These are phyloP conservation scores for Antechinus stuartii DNA, from an alignment of 2,113 vertebrate genomes.

Conservation along the genomic window DNA sequence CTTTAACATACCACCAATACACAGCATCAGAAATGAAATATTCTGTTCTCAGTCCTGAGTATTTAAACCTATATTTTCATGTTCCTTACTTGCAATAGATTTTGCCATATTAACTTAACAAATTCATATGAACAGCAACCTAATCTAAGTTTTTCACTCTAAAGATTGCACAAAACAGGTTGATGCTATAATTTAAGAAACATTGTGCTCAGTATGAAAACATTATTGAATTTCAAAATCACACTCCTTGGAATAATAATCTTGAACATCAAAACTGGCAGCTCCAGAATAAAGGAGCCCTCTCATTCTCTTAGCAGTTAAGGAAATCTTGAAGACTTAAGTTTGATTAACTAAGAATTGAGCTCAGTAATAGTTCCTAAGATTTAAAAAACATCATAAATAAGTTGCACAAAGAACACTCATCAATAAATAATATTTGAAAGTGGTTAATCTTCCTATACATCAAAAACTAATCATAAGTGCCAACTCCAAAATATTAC, in stretches of 20 bases:
- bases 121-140: conserved; percentile 34
- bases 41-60: conserved; percentile 46
- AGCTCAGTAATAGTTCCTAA: not conserved
- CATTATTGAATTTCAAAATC: conserved; percentile 57
- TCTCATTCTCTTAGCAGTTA: conserved; percentile 52
- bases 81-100: conserved; percentile 35
- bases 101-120: conserved; percentile 35
- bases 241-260: conserved; percentile 30
- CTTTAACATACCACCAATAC: conserved; percentile 50
- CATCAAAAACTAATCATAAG: conserved; percentile 2
- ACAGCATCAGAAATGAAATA: conserved; percentile 56
- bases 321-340: conserved; percentile 58
- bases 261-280: conserved; percentile 43
- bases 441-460: not conserved
- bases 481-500: conserved; percentile 25
- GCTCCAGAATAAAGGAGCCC: conserved; percentile 43
- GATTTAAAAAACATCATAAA: not conserved
- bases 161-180: conserved; percentile 54
- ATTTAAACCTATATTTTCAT: conserved; percentile 54
- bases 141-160: conserved; percentile 37
- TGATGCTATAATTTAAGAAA: conserved; percentile 46
- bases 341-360: conserved; percentile 58
- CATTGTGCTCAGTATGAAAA: conserved; percentile 34
- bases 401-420: conserved; percentile 36
- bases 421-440: conserved; percentile 30